phyloP scores from a whole-genome alignment of 2,797 vertebrate genomes.

The Arrhamphus sclerolepis region DNA sequence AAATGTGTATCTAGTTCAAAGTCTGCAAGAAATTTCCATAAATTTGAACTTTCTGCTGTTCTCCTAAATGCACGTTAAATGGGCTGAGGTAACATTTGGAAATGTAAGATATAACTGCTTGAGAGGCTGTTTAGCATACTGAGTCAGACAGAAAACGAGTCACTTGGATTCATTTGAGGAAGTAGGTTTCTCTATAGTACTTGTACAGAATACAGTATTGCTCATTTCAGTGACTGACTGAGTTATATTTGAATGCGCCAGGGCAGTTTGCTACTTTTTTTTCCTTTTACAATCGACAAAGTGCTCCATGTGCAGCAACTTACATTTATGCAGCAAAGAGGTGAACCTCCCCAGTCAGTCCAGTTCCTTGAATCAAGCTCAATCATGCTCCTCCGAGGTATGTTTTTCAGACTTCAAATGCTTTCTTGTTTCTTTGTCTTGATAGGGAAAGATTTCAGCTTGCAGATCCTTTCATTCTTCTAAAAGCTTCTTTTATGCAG shows the following conservation, averaged over 20 bases:
- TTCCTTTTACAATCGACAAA: slow-evolving; percentile 7
- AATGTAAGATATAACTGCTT: too few species aligned
- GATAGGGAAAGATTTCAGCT: slow-evolving; percentile 36
- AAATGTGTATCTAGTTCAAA: too few species aligned
- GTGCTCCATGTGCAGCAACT: slow-evolving; percentile 10
- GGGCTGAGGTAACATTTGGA: too few species aligned
- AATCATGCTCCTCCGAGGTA: slow-evolving; percentile 14
- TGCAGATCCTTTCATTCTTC: slow-evolving; percentile 31
- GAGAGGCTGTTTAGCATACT: too few species aligned
- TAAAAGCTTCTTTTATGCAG: slow-evolving; percentile 61
- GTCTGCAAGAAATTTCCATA: too few species aligned
- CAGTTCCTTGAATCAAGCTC: slow-evolving; percentile 20
- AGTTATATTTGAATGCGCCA: slow-evolving; percentile 20
- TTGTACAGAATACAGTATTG: slow-evolving; percentile 16
- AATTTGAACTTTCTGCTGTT: too few species aligned
- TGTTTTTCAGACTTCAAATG: slow-evolving; percentile 32
- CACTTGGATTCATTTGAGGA: slow-evolving; percentile 25
- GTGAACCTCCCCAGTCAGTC: slow-evolving; percentile 16
- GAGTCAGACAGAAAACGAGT: too few species aligned
- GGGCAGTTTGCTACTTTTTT: slow-evolving; percentile 18
- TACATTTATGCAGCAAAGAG: slow-evolving; percentile 14
- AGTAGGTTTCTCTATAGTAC: slow-evolving; percentile 19
- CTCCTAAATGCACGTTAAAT: too few species aligned
- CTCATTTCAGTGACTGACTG: slow-evolving; percentile 13
- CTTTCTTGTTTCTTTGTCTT: slow-evolving; percentile 43